Evolutionary conservation across 2,888 invertebrate genomes (phyloP), one percentile per base, ranked within the genome.

Genomic region (Diogma glabrata): DNA sequence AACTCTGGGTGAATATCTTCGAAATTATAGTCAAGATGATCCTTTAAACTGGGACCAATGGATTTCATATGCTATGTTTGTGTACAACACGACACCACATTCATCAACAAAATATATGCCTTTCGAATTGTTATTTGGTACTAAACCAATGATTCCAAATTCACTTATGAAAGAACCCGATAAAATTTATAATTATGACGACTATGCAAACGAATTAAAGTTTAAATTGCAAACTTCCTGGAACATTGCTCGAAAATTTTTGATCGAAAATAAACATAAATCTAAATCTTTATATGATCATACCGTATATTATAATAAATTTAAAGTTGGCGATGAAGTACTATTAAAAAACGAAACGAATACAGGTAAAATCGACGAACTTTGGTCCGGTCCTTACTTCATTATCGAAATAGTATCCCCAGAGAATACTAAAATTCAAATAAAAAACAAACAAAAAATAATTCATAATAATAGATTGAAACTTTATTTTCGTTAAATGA

Each of bases 91-190:
- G 22, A 55, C 54, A 6, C 50, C 58, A 4, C 66, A 67, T 49
- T 54, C 57, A 20, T 60, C 63, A 1, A 66, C 65, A 4, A 55
- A 60, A 7, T 64, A 57, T 46, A 60, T 63, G 1, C 66, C 65
- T 2, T 63, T 58, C 24, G 67, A 67, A 56, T 51, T 67, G 30
- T 2, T 67, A 2, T 67, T 63, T 52, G 66, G 64, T 5, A 53
- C 58, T 49, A 64, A 63, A 56, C 58, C 65, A 2, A 54, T 20
- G 12, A 52, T 65, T 7, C 63, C 65, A 3, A 54, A 50, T 53
- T 60, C 62, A n/a, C 33, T 61, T 17, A 55, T 20, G 4, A 22
- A 40, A 43, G 28, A 45, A 16, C 52, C 45, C 22, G 55, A 57
- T 52, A 56, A 54, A 43, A 36, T 33, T 9, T 56, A 57, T 47